Evolutionary conservation across 2,113 vertebrate genomes (phyloP).

Genomic region (Urocolius indicus): DNA sequence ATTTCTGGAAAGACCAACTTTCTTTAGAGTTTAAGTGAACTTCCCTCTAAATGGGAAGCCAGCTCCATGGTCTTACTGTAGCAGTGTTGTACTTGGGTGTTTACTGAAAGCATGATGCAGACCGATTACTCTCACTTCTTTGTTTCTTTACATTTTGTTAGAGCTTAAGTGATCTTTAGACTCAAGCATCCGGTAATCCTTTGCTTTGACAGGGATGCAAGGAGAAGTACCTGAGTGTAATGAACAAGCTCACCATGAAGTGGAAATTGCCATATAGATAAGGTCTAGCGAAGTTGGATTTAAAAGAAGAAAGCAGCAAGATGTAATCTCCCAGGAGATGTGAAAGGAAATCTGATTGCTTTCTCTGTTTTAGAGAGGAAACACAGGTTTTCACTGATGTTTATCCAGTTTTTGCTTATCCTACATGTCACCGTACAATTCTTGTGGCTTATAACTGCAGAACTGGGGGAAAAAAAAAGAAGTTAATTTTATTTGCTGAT

Average conservation of each 20-base stretch:
- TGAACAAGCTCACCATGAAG: background rate
- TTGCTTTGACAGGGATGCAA: background rate
- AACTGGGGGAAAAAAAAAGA: background rate
- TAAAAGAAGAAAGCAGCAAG: constrained; percentile 13
- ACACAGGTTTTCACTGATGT: background rate
- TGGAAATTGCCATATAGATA: constrained; percentile 10
- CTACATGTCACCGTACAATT: background rate
- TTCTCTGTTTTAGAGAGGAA: background rate
- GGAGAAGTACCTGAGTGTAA: background rate
- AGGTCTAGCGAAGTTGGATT: background rate
- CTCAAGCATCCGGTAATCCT: background rate
- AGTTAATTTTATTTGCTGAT: background rate
- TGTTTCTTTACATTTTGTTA: background rate
- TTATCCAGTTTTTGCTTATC: background rate
- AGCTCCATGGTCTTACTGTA: background rate
- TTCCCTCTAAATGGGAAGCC: background rate
- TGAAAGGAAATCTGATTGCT: constrained; percentile 28
- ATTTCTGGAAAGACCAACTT: background rate
- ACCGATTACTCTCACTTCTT: background rate
- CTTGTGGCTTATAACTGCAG: background rate
- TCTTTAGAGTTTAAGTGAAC: background rate
- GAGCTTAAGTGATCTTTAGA: background rate
- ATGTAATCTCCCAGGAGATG: background rate
- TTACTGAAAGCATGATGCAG: background rate
- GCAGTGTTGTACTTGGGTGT: background rate